Evolutionary conservation across 2,113 vertebrate species (phyloP).

Genomic region (Felis chaus): DNA sequence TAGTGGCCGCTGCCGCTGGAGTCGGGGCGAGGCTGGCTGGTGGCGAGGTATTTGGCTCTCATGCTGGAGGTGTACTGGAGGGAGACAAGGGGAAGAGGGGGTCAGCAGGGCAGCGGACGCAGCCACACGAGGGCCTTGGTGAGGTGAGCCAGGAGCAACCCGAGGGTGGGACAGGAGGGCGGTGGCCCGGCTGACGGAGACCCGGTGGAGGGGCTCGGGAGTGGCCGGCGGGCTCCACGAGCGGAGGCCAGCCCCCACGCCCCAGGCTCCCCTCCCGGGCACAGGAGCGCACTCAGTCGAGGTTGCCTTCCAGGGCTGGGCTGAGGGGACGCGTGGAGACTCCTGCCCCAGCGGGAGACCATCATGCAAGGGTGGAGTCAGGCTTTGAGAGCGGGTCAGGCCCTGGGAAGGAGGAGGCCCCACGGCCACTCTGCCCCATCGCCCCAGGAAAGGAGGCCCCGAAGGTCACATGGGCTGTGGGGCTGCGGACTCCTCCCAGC

Average conservation of each 20-base stretch:
- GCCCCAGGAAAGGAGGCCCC: background rate
- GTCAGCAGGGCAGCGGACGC: background rate
- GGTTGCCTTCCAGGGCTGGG: background rate
- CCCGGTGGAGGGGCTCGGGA: background rate
- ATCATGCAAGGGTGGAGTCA: background rate
- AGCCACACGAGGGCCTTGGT: background rate
- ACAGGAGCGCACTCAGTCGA: background rate
- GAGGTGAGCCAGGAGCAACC: background rate
- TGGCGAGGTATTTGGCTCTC: conserved; percentile 99
- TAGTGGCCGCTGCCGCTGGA: conserved; percentile 90
- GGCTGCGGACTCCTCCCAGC: background rate
- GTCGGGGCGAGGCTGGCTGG: conserved; percentile 93
- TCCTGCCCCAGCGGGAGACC: accelerated
- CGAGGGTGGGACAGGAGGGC: background rate
- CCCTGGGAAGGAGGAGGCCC: background rate
- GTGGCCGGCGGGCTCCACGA: accelerated
- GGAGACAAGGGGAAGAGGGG: conserved; percentile 64
- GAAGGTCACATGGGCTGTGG: background rate
- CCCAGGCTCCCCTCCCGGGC: background rate
- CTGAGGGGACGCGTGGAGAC: background rate
- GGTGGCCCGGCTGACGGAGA: background rate
- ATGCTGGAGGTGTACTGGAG: conserved; percentile 99
- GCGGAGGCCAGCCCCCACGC: background rate
- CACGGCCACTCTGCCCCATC: accelerated
- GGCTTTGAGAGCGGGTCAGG: background rate